These are phyloP conservation scores for Trachymyrmex septentrionalis DNA, from an alignment of 1,140 invertebrate species.

Conservation along the genomic window DNA sequence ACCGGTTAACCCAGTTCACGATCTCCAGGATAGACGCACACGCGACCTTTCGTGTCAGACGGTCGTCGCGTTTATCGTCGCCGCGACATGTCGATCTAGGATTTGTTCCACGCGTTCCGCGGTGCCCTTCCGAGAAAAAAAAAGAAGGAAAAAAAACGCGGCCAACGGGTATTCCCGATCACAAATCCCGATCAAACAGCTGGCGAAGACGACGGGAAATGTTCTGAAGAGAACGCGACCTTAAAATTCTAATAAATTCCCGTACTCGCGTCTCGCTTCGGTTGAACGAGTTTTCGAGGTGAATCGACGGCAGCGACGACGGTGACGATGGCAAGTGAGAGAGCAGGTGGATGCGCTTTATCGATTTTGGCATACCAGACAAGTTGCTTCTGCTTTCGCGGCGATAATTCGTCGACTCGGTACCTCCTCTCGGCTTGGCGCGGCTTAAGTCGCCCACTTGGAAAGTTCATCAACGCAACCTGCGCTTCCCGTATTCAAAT, in stretches of 20 bases:
- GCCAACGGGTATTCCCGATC: background rate
- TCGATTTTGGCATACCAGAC: slow-evolving; percentile 74
- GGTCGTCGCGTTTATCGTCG: slow-evolving; percentile 70
- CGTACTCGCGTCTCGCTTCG: slow-evolving; percentile 16
- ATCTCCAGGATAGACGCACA: slow-evolving; percentile 75
- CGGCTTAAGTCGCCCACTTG: slow-evolving; percentile 72
- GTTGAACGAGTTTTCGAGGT: slow-evolving; percentile 43
- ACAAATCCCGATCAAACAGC: slow-evolving; percentile 4
- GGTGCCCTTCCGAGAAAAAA: slow-evolving; percentile 6
- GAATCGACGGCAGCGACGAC: background rate
- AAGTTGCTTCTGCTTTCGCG: slow-evolving; percentile 74
- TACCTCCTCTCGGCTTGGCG: slow-evolving; percentile 54
- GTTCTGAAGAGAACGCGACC: background rate
- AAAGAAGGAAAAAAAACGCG: background rate
- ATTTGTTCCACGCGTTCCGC: slow-evolving; percentile 9
- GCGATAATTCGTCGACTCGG: slow-evolving; percentile 72
- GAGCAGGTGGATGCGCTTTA: slow-evolving; percentile 62
- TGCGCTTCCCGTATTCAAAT: slow-evolving; percentile 38
- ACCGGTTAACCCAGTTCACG: slow-evolving; percentile 78
- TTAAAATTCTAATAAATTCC: slow-evolving; percentile 47
- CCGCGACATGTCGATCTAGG: slow-evolving; percentile 40
- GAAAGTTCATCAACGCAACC: slow-evolving; percentile 71
- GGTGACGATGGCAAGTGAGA: slow-evolving; percentile 29
- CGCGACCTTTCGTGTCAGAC: slow-evolving; percentile 80
- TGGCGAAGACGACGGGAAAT: background rate